Evolutionary conservation across 1,140 invertebrate species (phyloP).

Genomic region (Trypoxylus dichotomus): DNA sequence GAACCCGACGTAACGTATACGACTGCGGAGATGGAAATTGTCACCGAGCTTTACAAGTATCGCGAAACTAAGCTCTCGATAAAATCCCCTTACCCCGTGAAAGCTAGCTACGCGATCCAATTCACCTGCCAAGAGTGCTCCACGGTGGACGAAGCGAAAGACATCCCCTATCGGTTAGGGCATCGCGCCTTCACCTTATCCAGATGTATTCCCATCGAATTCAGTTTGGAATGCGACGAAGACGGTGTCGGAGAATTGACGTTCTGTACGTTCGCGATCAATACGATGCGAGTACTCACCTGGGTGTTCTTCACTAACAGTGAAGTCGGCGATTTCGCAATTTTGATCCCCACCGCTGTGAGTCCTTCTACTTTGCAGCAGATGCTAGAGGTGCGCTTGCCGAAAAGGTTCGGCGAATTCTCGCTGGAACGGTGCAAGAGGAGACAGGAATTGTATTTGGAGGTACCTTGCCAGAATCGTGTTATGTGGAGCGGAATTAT

Average conservation of each 20-base stretch:
- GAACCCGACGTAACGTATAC: slow-evolving; percentile 34
- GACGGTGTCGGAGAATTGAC: background rate
- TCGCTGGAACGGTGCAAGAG: background rate
- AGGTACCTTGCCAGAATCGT: slow-evolving; percentile 43
- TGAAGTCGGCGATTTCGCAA: background rate
- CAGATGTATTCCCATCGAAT: background rate
- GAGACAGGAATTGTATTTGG: background rate
- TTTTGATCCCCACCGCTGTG: slow-evolving; percentile 31
- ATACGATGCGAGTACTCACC: background rate
- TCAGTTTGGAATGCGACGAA: background rate
- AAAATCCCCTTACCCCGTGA: background rate
- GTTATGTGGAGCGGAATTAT: slow-evolving; percentile 38
- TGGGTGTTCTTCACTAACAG: background rate
- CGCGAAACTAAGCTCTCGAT: background rate
- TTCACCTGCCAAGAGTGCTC: background rate
- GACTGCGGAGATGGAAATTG: slow-evolving; percentile 34
- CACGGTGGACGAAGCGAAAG: background rate
- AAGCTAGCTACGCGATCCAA: background rate
- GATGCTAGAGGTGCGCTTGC: slow-evolving; percentile 32
- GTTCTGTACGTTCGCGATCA: background rate
- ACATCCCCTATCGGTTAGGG: background rate
- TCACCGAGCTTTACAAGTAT: slow-evolving; percentile 40
- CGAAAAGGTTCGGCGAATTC: slow-evolving; percentile 27
- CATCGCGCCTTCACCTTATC: background rate
- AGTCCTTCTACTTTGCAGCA: background rate